Evolutionary conservation across 2,888 invertebrate genomes (phyloP).

Genomic region (Operophtera brumata): DNA sequence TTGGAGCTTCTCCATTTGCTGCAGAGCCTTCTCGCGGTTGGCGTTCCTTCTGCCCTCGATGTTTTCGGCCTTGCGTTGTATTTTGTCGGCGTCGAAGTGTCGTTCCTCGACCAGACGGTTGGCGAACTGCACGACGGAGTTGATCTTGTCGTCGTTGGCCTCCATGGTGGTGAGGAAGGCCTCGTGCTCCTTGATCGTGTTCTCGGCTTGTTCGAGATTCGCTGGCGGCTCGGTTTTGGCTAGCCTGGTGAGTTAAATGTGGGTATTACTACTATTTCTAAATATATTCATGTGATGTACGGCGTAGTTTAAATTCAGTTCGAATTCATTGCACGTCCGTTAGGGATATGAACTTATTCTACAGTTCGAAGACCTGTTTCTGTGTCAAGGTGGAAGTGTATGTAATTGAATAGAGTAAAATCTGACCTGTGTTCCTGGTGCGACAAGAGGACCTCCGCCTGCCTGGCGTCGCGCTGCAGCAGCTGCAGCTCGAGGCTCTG

Average conservation of each 20-base stretch:
- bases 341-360: too few species aligned
- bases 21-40: slow-evolving; percentile 94
- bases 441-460: slow-evolving; percentile 97
- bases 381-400: too few species aligned
- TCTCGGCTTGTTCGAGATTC: slow-evolving; percentile 98
- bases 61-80: slow-evolving; percentile 96
- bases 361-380: too few species aligned
- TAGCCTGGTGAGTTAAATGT: slow-evolving; percentile 66
- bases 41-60: slow-evolving; percentile 94
- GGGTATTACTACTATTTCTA: not conserved
- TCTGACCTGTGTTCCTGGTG: slow-evolving; percentile 96
- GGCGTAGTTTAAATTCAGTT: too few species aligned
- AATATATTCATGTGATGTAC: not conserved
- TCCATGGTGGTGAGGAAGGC: slow-evolving; percentile 99
- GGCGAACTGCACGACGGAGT: slow-evolving; percentile 96
- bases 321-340: too few species aligned
- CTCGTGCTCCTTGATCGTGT: slow-evolving; percentile 97
- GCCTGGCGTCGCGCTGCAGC: slow-evolving; percentile 97
- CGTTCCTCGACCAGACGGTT: slow-evolving; percentile 94
- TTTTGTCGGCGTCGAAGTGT: slow-evolving; percentile 98
- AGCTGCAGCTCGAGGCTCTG: slow-evolving; percentile 97
- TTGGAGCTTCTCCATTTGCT: slow-evolving; percentile 94
- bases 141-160: slow-evolving; percentile 99
- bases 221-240: slow-evolving; percentile 98
- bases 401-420: too few species aligned